Conservation (phyloP, 2,888 invertebrate species). For the Erebia ligea region DNA sequence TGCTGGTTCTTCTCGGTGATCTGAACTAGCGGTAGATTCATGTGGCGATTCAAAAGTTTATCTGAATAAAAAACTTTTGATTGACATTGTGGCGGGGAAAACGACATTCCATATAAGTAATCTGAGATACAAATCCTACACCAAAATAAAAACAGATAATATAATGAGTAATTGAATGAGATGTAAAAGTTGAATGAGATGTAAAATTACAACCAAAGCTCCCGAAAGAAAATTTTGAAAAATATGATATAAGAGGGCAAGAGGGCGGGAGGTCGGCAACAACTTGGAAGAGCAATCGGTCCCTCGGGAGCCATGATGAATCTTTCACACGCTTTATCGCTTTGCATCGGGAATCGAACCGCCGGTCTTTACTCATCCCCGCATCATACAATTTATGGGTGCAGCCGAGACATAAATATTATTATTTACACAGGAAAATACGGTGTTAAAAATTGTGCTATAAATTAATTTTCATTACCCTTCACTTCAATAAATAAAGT, state of each 20-base stretch:
- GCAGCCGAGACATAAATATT: slow-evolving; percentile 21
- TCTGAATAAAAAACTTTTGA: too few relatives aligned
- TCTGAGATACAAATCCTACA: too few relatives aligned
- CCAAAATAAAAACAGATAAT: neutral
- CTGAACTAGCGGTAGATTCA: too few relatives aligned
- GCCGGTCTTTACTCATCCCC: slow-evolving; percentile 53
- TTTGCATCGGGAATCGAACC: slow-evolving; percentile 74
- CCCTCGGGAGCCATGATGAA: slow-evolving; percentile 77
- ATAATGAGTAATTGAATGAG: slow-evolving; percentile 46
- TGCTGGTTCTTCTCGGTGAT: too few relatives aligned
- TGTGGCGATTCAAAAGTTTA: too few relatives aligned
- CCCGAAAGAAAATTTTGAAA: slow-evolving; percentile 71
- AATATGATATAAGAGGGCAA: slow-evolving; percentile 74
- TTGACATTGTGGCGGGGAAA: too few relatives aligned
- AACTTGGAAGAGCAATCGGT: slow-evolving; percentile 76
- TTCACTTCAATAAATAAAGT: too few relatives aligned
- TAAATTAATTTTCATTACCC: neutral
- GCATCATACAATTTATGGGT: slow-evolving; percentile 38
- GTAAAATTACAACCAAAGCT: slow-evolving; percentile 52
- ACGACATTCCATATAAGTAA: too few relatives aligned
- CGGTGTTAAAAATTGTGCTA: slow-evolving; percentile 4
- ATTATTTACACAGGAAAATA: slow-evolving; percentile 7
- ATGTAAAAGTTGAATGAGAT: slow-evolving; percentile 51
- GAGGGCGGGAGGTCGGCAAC: slow-evolving; percentile 65
- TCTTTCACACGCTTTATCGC: slow-evolving; percentile 79